Base-by-base conservation (phyloP, 2,888 invertebrate species). In the Julus scandinavius region DNA sequence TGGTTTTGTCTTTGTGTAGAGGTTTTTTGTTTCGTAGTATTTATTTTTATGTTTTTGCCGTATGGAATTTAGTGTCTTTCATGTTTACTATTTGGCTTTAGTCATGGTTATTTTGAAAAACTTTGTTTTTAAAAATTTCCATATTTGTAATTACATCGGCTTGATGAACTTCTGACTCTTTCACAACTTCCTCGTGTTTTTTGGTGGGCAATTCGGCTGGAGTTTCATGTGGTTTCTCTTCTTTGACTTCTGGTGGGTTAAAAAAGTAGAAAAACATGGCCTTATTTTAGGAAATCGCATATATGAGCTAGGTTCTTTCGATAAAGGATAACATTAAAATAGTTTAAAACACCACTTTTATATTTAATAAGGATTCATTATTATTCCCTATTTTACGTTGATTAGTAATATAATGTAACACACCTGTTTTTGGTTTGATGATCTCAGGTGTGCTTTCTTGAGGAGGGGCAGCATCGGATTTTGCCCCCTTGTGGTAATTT, bases 401-500 rank as follows among this genome's bases (percentile, higher is more conserved):
- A 29, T 29, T 29, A 29, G 29, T 29, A 29, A 29, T 29, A 29
- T 29, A 1, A 29, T 29, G 29, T 29, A 29, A 29, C 29, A 29
- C 29, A 29, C 41, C 85, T 49, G 85, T 13, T 13, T 41, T 85
- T 40, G 41, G 83, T 29, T 38, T 38, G 83, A 11, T 17, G 11
- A 83, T 50, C 11, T 38, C 17, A 17, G 80, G 9, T 38, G 87
- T 7, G 7, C 20, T 38, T 80, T 20, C 38, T 6, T 80, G 72
- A n/a, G 63, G 29, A 1, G 29, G 29, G 0, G 88, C 88, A 2
- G 83, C 38, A 17, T 84, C 49, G 15, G 63, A 72, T 45, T 72
- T 63, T 58, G 63, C 87, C 40, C 87, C 87, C 38, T 72, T 88
- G 58, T 88, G 88, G 58, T 88, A 88, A 20, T 87, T 87, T 41